Evolutionary conservation across 2,797 vertebrate genomes (phyloP).

Genomic region (Sorex maritimensis): DNA sequence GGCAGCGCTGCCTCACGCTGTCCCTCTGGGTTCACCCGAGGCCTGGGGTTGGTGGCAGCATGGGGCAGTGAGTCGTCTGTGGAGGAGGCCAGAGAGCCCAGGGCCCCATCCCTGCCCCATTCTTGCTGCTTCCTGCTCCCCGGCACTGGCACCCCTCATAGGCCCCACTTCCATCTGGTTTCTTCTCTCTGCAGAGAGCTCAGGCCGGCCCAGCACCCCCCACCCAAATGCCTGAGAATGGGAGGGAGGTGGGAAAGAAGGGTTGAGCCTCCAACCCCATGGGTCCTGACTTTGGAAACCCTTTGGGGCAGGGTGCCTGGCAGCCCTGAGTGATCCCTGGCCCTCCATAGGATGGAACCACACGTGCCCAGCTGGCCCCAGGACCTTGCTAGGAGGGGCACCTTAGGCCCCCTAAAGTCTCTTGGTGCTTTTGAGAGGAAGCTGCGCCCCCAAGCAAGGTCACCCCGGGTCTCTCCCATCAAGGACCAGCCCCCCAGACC

Average conservation of each 20-base stretch:
- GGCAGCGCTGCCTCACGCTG: too few species aligned
- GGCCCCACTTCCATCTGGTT: not conserved
- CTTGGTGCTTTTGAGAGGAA: not conserved
- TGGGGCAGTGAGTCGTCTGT: too few species aligned
- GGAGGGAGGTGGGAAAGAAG: not conserved
- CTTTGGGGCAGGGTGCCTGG: not conserved
- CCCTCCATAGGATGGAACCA: too few species aligned
- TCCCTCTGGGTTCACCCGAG: too few species aligned
- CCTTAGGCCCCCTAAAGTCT: not conserved
- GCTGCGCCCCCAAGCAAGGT: not conserved
- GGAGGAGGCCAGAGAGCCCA: too few species aligned
- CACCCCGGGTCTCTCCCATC: not conserved
- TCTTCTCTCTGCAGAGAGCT: not conserved
- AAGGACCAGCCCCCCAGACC: too few species aligned
- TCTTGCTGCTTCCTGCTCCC: too few species aligned
- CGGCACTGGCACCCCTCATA: not conserved
- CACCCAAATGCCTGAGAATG: not conserved
- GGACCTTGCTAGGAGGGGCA: not conserved
- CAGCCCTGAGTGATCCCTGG: not conserved
- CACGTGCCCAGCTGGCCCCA: not conserved
- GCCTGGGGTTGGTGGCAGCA: too few species aligned
- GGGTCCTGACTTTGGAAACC: not conserved
- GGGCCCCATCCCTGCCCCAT: too few species aligned
- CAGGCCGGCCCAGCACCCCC: too few species aligned
- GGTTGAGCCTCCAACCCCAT: not conserved